Evolutionary conservation across 2,113 vertebrate genomes (phyloP).

Genomic region (Cygnus atratus): DNA sequence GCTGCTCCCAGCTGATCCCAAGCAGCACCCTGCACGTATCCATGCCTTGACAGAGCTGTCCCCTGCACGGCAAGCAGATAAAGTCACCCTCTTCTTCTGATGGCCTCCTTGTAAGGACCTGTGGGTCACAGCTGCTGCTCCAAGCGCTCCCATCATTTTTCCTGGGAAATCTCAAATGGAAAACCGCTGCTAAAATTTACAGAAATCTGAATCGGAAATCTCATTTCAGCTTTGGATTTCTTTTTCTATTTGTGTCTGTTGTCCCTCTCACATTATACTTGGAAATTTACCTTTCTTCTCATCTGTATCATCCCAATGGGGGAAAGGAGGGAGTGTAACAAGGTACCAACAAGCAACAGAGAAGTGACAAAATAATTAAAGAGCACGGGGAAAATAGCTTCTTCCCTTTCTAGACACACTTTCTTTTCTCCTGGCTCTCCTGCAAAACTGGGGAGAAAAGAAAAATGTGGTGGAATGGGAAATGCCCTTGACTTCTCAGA

Average conservation of each 20-base stretch:
- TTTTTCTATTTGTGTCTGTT: background rate
- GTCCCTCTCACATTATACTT: background rate
- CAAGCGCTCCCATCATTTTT: background rate
- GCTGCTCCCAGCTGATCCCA: background rate
- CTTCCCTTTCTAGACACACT: background rate
- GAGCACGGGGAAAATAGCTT: background rate
- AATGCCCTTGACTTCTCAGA: background rate
- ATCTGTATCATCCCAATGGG: background rate
- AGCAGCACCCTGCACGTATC: background rate
- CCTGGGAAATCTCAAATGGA: background rate
- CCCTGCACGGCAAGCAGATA: background rate
- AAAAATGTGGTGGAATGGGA: background rate
- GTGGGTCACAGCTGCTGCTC: background rate
- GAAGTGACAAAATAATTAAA: background rate
- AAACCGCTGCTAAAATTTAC: background rate
- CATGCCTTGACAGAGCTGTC: background rate
- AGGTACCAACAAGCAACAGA: background rate
- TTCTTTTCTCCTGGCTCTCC: background rate
- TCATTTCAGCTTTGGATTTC: background rate
- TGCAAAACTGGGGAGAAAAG: background rate
- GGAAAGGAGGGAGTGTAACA: accelerated
- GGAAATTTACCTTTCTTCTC: background rate
- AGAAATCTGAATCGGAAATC: background rate
- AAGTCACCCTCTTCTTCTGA: background rate
- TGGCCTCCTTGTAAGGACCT: background rate